phyloP scores from a whole-genome alignment of 2,888 invertebrate species.

The Desoria tigrina region DNA sequence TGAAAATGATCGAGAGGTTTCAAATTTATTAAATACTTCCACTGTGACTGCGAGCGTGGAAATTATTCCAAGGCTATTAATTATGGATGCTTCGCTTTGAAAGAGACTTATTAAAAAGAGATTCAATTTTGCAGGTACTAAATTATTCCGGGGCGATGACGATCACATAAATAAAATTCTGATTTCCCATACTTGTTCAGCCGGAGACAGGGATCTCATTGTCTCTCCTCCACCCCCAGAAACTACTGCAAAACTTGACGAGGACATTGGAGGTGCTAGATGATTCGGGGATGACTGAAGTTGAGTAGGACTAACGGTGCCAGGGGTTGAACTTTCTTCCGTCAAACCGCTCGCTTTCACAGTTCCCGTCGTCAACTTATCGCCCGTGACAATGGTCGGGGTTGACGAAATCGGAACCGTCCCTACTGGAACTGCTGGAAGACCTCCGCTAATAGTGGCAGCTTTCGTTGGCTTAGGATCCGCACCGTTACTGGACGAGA shows the following conservation, averaged over 20 bases:
- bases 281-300: conserved; percentile 25
- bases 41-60: no score
- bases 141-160: no score
- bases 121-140: no score
- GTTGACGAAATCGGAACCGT: background rate
- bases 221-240: conserved; percentile 36
- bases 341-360: background rate
- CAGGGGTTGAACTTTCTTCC: conserved; percentile 8
- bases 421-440: background rate
- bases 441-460: background rate
- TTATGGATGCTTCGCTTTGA: no score
- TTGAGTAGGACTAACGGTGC: conserved; percentile 7
- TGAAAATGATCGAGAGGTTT: no score
- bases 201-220: conserved; percentile 49
- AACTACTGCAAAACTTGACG: conserved; percentile 47
- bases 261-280: conserved; percentile 39
- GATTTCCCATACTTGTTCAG: conserved; percentile 51
- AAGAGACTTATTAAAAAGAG: no score
- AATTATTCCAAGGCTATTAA: no score
- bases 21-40: no score
- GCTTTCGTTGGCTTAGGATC: conserved; percentile 5
- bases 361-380: background rate
- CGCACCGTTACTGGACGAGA: conserved; percentile 1
- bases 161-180: no score
- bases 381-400: background rate